Percentiles rank a stretch among this genome's conserved stretches.
These are phyloP conservation scores for Pseudoatta argentina DNA, from an alignment of 1,140 invertebrate species.

Conservation along the genomic window DNA sequence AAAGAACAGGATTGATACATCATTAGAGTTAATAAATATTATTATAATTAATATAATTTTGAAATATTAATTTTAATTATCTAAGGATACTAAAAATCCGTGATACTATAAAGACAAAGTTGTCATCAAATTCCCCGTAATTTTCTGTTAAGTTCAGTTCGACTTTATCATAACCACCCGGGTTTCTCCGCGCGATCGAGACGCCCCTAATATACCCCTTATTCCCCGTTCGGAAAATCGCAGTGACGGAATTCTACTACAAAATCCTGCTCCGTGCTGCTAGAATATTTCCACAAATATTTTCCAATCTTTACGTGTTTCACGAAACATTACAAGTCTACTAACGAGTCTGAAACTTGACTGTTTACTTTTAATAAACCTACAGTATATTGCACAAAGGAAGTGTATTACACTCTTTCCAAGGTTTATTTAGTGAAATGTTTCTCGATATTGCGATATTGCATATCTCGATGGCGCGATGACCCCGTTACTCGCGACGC, in stretches of 20 bases:
- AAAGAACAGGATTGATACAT: background rate
- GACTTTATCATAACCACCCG: background rate
- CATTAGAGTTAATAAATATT: background rate
- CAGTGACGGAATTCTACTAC: constrained; percentile 44
- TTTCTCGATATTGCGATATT: background rate
- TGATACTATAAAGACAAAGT: background rate
- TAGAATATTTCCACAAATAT: background rate
- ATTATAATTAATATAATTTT: background rate
- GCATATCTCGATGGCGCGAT: background rate
- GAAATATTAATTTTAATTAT: constrained; percentile 1
- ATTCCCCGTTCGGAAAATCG: constrained; percentile 17
- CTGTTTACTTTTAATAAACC: background rate
- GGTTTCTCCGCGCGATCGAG: background rate
- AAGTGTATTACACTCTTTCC: background rate
- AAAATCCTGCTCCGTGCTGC: background rate
- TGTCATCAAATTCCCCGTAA: background rate
- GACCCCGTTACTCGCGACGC: background rate
- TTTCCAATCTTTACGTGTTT: background rate
- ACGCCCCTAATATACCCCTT: constrained; percentile 22
- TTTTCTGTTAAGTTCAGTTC: background rate
- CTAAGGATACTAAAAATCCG: too few relatives aligned
- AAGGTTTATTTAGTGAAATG: background rate
- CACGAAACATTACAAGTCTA: background rate
- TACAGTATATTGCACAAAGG: background rate
- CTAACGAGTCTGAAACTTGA: background rate